These are phyloP conservation scores for Rotaria macrura DNA, from an alignment of 2,888 invertebrate genomes.

Conservation along the genomic window DNA sequence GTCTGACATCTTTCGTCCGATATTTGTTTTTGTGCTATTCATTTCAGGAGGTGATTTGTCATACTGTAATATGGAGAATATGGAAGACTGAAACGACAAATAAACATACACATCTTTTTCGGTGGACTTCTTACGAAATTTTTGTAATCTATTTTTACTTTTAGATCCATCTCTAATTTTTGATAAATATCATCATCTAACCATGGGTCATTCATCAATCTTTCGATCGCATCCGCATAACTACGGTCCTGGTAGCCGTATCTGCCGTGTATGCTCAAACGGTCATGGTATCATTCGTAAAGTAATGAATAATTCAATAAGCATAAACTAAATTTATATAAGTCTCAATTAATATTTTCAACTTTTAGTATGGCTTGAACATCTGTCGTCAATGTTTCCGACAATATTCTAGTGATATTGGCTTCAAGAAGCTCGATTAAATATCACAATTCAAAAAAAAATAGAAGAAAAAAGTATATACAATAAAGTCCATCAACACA, in stretches of 20 bases:
- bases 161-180: background rate
- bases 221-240: background rate
- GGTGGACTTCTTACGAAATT: background rate
- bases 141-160: background rate
- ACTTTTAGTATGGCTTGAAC: background rate
- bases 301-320: background rate
- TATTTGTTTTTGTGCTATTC: background rate
- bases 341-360: background rate
- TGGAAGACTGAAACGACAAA: background rate
- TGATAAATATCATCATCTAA: background rate
- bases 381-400: constrained; percentile 13
- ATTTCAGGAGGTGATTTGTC: background rate
- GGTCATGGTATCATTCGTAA: constrained; percentile 16
- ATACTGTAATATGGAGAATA: background rate
- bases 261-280: background rate
- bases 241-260: background rate
- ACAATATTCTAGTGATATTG: constrained; percentile 13
- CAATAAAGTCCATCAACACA: background rate
- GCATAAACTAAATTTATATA: background rate
- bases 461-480: background rate
- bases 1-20: background rate
- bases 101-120: background rate
- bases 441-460: background rate
- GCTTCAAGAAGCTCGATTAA: constrained; percentile 12
- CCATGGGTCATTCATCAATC: constrained; percentile 12